phyloP scores from a whole-genome alignment of 2,113 vertebrate genomes.

The Xenopus borealis region DNA sequence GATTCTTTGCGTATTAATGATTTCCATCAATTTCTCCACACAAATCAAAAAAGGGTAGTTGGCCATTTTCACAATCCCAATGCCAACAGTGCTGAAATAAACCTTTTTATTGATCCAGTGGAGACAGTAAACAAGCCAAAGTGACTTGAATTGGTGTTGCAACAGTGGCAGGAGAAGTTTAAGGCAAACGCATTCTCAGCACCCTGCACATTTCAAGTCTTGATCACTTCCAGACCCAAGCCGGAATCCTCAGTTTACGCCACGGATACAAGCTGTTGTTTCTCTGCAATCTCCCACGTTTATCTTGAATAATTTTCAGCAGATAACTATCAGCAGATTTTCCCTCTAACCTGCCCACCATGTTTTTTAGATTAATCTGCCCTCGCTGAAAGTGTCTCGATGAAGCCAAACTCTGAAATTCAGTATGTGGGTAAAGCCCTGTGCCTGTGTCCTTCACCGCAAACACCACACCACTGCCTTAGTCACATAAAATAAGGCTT shows the following conservation, averaged over 20 bases:
- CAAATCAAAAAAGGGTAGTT: too few relatives aligned
- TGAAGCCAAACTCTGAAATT: background rate
- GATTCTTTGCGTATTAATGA: too few relatives aligned
- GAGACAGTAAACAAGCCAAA: too few relatives aligned
- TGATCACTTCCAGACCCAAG: background rate
- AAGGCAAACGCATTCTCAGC: background rate
- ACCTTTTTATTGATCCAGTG: too few relatives aligned
- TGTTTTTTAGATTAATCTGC: slow-evolving; percentile 32
- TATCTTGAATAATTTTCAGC: background rate
- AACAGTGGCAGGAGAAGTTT: background rate
- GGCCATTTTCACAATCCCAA: too few relatives aligned
- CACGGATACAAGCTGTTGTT: background rate
- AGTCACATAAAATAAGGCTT: slow-evolving; percentile 46
- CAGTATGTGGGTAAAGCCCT: background rate
- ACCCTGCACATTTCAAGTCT: too few relatives aligned
- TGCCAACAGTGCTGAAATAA: too few relatives aligned
- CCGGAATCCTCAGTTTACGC: background rate
- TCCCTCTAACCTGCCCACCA: slow-evolving; percentile 8
- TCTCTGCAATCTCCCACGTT: slow-evolving; percentile 1
- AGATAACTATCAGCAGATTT: slow-evolving; percentile 34
- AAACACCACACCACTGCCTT: slow-evolving; percentile 22
- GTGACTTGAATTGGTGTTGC: background rate
- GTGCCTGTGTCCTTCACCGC: slow-evolving; percentile 17
- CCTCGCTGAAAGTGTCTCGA: slow-evolving; percentile 6
- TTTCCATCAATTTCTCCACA: too few relatives aligned